These are phyloP conservation scores for Scelioninae gen. 2 DNA, from an alignment of 2,888 invertebrate species.

Conservation along the genomic window DNA sequence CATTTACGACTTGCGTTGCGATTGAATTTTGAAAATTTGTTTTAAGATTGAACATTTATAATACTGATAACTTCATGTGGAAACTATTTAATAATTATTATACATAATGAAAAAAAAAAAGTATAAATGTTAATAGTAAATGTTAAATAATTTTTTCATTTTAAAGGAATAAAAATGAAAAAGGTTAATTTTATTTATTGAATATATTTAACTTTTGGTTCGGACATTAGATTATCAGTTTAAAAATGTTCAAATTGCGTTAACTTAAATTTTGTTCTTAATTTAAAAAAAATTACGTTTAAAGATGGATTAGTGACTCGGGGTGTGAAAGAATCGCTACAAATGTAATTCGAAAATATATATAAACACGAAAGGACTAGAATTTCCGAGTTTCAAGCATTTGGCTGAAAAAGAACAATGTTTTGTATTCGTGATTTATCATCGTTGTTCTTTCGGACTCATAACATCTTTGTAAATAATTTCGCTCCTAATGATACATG, in stretches of 20 bases:
- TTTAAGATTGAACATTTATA: too few relatives aligned
- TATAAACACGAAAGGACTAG: slow-evolving; percentile 29
- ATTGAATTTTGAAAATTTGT: too few relatives aligned
- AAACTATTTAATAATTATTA: too few relatives aligned
- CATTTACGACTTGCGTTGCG: too few relatives aligned
- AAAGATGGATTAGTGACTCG: slow-evolving; percentile 22
- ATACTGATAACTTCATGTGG: too few relatives aligned
- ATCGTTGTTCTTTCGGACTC: slow-evolving; percentile 49
- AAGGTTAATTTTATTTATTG: too few relatives aligned
- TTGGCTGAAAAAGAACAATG: slow-evolving; percentile 42
- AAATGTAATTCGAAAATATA: slow-evolving; percentile 29
- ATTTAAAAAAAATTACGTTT: slow-evolving; percentile 29
- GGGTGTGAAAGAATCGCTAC: slow-evolving; percentile 16
- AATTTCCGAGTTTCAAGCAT: slow-evolving; percentile 31
- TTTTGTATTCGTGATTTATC: slow-evolving; percentile 47
- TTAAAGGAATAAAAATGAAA: too few relatives aligned
- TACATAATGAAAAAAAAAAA: too few relatives aligned
- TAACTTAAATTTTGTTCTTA: slow-evolving; percentile 8
- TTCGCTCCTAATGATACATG: slow-evolving; percentile 42
- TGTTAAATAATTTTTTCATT: too few relatives aligned
- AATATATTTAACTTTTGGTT: too few relatives aligned
- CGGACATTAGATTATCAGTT: too few relatives aligned
- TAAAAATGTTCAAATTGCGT: slow-evolving; percentile 20
- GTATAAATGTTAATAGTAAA: too few relatives aligned
- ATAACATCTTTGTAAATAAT: slow-evolving; percentile 56